Percentiles rank a stretch among this genome's conserved stretches.
phyloP scores from a whole-genome alignment of 2,113 vertebrate species.

The Eolophus roseicapilla region DNA sequence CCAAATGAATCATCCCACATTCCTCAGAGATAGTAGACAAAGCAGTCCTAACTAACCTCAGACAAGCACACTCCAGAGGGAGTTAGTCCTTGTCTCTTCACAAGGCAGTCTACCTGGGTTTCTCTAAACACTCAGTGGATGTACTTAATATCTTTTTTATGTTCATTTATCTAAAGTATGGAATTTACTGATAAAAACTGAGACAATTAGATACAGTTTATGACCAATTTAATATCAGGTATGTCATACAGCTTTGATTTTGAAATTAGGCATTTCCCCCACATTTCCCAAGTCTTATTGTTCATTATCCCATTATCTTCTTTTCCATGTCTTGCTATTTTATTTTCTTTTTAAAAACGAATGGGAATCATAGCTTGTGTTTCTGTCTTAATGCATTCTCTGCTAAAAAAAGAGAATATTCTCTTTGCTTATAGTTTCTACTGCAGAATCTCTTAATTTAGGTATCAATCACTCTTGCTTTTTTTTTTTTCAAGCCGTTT shows the following conservation, averaged over 20 bases:
- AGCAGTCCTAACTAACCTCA: not conserved
- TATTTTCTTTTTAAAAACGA: not conserved
- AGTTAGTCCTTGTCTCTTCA: not conserved
- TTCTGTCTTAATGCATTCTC: not conserved
- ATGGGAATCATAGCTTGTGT: not conserved
- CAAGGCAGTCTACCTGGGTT: not conserved
- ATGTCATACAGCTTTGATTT: not conserved
- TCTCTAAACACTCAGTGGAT: not conserved
- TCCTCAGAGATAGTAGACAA: not conserved
- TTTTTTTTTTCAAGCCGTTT: not conserved
- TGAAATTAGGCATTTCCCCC: not conserved
- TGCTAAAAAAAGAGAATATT: not conserved
- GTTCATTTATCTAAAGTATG: not conserved
- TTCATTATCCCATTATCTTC: not conserved
- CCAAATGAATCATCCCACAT: not conserved
- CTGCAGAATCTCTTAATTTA: not conserved
- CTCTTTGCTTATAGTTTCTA: not conserved
- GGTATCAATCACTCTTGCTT: not conserved
- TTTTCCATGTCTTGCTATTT: not conserved
- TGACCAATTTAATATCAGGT: not conserved
- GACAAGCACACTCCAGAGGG: fast-evolving
- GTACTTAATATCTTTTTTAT: not conserved
- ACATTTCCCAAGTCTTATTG: not conserved
- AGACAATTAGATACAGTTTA: not conserved
- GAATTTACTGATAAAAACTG: not conserved